Conservation (phyloP, 2,888 invertebrate species). For the Tuta absoluta region DNA sequence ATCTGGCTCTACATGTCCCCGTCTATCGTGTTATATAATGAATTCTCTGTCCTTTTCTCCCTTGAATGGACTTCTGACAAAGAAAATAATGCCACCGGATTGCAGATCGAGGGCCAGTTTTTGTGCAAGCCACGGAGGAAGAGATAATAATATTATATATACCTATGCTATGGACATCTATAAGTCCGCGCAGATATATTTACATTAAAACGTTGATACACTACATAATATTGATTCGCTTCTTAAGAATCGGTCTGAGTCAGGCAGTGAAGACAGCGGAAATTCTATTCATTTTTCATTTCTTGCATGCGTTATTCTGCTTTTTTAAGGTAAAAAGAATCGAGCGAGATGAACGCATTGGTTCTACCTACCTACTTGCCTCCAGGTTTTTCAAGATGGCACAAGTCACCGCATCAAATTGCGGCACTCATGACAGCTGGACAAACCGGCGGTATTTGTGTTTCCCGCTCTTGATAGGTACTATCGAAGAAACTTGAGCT, state of each 20-base stretch:
- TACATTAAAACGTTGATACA: neutral
- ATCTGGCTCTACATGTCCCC: slow-evolving; percentile 49
- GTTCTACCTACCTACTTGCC: neutral
- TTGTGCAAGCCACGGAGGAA: slow-evolving; percentile 46
- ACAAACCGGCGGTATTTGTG: too few relatives aligned
- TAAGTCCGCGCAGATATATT: neutral
- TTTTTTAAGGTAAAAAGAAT: too few relatives aligned
- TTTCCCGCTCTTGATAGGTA: too few relatives aligned
- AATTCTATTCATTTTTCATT: neutral
- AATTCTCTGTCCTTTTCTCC: slow-evolving; percentile 53
- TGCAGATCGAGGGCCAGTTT: slow-evolving; percentile 69
- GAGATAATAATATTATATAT: neutral
- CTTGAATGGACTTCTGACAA: slow-evolving; percentile 63
- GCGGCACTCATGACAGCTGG: too few relatives aligned
- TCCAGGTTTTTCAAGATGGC: too few relatives aligned
- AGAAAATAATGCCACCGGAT: slow-evolving; percentile 47
- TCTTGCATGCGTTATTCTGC: too few relatives aligned
- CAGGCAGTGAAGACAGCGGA: neutral
- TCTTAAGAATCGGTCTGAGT: too few relatives aligned
- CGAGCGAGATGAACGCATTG: too few relatives aligned
- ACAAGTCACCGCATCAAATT: too few relatives aligned
- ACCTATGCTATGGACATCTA: slow-evolving; percentile 9
- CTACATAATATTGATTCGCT: neutral
- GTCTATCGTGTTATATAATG: slow-evolving; percentile 47
- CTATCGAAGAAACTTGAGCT: too few relatives aligned